Base-by-base conservation (phyloP, 2,113 vertebrate species). In the Calypte anna region DNA sequence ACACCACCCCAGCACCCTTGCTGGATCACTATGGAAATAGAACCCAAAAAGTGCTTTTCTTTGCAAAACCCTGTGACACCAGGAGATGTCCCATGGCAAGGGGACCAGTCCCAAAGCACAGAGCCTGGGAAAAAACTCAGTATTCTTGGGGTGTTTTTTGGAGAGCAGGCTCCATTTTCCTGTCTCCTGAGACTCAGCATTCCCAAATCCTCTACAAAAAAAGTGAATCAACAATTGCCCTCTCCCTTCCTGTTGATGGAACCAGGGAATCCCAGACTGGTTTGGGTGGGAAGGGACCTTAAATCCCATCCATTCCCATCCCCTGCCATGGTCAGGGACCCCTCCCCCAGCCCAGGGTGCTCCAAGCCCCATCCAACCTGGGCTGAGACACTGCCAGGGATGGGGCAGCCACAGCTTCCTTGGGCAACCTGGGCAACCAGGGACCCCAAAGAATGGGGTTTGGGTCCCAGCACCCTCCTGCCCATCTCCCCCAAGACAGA, bases 11-110 rank as follows among this genome's bases (percentile, higher is more conserved):
- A 19, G 64, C 13, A 15, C 22, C 43, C 63, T 17, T 30, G 24
- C 30, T 0, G 8, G 64, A 30, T 20, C 1, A 3, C 27, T 22
- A 17, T 24, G 8, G 14, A 21, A 84, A 40, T 7, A 0, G 2
- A 8, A 14, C 68, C 30, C 19, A 2, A 55, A 66, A 84, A 66
- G 31, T 4, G 23, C 6, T 58, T 69, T 40, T 69, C 28, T 33
- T 28, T 2, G 7, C 21, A n/a, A 62, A 69, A n/a, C 3, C 7
- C 46, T 1, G 1, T 7, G 22, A 18, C 7, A 7, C 24, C 57
- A 12, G 33, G 55, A 18, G 11, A 20, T 14, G 9, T 7, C 23
- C 24, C 12, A 3, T 1, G 27, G 22, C 8, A 5, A 43, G 38
- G 22, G 22, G 36, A 12, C 6, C 46, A 23, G 46, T 58, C 23